Evolutionary conservation across 2,888 invertebrate genomes (phyloP).

Genomic region (Pachydiplax longipennis): DNA sequence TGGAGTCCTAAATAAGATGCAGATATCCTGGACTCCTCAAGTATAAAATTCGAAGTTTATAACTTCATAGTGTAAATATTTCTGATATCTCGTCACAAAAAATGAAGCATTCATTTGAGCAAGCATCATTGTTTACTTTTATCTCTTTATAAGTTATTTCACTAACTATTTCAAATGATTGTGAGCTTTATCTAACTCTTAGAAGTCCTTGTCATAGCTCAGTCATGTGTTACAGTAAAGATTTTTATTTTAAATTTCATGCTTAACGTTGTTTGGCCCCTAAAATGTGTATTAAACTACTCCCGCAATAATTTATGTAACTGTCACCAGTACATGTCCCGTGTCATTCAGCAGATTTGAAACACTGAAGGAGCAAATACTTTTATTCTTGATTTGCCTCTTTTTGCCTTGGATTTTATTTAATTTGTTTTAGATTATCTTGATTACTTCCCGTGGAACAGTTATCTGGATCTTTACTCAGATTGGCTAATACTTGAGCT

Average conservation of each 20-base stretch:
- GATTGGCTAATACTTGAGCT: background rate
- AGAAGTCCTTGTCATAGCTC: constrained; percentile 26
- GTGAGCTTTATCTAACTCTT: constrained; percentile 41
- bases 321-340: background rate
- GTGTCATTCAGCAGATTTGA: background rate
- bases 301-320: background rate
- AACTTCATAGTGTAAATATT: constrained; percentile 45
- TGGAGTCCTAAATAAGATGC: constrained; percentile 41
- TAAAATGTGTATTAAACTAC: background rate
- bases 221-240: constrained; percentile 22
- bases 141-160: constrained; percentile 35
- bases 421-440: background rate
- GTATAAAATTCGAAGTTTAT: constrained; percentile 41
- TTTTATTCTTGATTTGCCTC: background rate
- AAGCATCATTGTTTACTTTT: constrained; percentile 44
- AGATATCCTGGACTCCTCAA: constrained; percentile 37
- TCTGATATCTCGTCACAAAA: constrained; percentile 42
- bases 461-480: background rate
- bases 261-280: background rate
- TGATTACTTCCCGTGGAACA: background rate
- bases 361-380: constrained; percentile 11
- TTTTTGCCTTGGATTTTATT: background rate
- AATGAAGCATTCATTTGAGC: constrained; percentile 44
- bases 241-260: constrained; percentile 21
- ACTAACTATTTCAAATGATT: constrained; percentile 33